These are phyloP conservation scores for Drosophila arizonae DNA, from an alignment of 1,140 invertebrate species.

Conservation along the genomic window DNA sequence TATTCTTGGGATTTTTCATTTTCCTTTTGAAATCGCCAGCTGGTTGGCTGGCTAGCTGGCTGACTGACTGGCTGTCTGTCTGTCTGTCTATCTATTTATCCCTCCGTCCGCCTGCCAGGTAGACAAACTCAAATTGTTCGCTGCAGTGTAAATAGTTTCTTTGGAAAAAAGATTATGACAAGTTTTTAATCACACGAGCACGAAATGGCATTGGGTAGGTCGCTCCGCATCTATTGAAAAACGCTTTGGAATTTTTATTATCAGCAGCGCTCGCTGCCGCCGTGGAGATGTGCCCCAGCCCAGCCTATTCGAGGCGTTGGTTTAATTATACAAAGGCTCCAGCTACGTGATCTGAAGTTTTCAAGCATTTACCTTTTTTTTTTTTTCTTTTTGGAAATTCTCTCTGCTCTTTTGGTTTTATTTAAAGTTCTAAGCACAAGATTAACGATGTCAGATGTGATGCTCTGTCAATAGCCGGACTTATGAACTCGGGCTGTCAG, in stretches of 20 bases:
- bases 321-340: slow-evolving; percentile 59
- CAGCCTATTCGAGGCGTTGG: slow-evolving; percentile 38
- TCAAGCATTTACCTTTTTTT: slow-evolving; percentile 45
- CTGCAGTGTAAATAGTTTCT: slow-evolving; percentile 72
- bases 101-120: slow-evolving; percentile 33
- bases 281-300: slow-evolving; percentile 1
- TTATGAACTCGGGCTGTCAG: slow-evolving; percentile 15
- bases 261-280: slow-evolving; percentile 27
- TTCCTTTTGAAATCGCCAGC: slow-evolving; percentile 57
- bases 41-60: background rate
- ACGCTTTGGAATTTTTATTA: slow-evolving; percentile 80
- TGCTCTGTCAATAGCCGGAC: slow-evolving; percentile 38
- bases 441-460: slow-evolving; percentile 67
- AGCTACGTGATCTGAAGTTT: slow-evolving; percentile 66
- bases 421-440: slow-evolving; percentile 55
- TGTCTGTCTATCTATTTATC: background rate
- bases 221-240: slow-evolving; percentile 64
- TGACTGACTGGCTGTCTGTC: background rate
- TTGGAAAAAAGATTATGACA: slow-evolving; percentile 79
- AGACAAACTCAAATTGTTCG: slow-evolving; percentile 50
- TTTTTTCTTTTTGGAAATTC: slow-evolving; percentile 24
- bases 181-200: slow-evolving; percentile 70
- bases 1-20: slow-evolving; percentile 67
- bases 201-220: slow-evolving; percentile 13
- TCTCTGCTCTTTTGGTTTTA: background rate